Evolutionary conservation across 2,797 vertebrate genomes (phyloP), one percentile per base, ranked within the genome.

Genomic region (Neosilurus hyrtlii): DNA sequence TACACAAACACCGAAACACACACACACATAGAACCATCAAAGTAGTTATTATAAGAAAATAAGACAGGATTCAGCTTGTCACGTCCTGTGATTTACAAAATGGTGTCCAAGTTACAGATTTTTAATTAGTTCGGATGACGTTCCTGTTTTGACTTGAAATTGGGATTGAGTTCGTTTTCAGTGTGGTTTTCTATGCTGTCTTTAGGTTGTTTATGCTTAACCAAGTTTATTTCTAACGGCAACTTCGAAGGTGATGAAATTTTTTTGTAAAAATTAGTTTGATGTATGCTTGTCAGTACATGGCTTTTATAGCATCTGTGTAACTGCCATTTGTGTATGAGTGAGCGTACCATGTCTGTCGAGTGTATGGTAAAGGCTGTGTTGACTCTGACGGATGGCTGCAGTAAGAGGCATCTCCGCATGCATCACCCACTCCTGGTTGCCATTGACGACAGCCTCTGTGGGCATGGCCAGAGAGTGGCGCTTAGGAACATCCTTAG

Each of bases 371-470:
- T 98, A 98, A 72, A 99, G 96, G 0, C 96, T 98, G 94, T 99
- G 98, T 92, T 99, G 97, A 92, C 97, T 99, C 94, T 99, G 97
- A 79, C 98, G 95, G 93, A 99, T 99, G 87, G 98, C 98, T 0
- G 98, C 98, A 0, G 98, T 99, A 89, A 99, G 95, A 0, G 98
- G 98, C 85, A 99, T 96, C 93, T 99, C 98, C 0, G 97, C 96
- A 89, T 99, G 97, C 94, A 98, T 96, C 93, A 98, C 98, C 98
- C 98, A 99, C 92, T 99, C 98, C 93, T 99, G 97, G 91, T 95
- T 99, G 86, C 98, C 98, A 0, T 99, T 99, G 88, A 99, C 94
- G 88, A 99, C 96, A 0, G 97, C 93, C 90, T 99, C 98, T 0
- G 96, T 94, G 0, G 98, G 97, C 97, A 99, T 99, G 88, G 97